Evolutionary conservation across 1,140 invertebrate genomes (phyloP), one percentile per base, ranked within the genome.

Genomic region (Macrobrachium nipponense): DNA sequence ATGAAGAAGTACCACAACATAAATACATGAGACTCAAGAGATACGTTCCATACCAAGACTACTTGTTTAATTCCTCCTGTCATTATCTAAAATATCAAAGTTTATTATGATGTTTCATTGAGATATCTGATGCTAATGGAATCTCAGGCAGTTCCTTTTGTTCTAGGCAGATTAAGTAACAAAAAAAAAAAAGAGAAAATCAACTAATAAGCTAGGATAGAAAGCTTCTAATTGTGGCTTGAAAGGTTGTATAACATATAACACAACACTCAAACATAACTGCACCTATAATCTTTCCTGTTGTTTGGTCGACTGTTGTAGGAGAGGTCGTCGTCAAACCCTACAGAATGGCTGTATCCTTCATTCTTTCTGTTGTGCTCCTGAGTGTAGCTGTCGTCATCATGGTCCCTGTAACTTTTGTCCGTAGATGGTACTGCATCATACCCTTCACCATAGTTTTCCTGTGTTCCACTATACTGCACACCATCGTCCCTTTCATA

Each of bases 401-500:
- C 64, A 80, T 87, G 89, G 84, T 88, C 86, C 82, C 68, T 86
- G 82, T 44, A 44, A 82, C 86, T 80, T 75, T 86, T 73, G 14
- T 44, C 76, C 8, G 6, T 15, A 12, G 51, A 51, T 51, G 51
- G 12, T 44, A 44, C n/a, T 23, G 58, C 8, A 10, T 60, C 51
- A 44, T 82, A 82, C 51, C 68, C 58, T 59, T 82, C 80, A 18
- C 18, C 23, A 15, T 60, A 61, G 43, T 64, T 76, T 20, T 83
- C 82, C 59, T 64, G 64, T 58, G 73, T 60, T 15, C 78, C 89
- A n/a, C 78, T 78, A 72, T 73, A 88, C 58, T 85, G 88, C 61
- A 75, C 87, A 27, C 76, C 87, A 90, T 96, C 95, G 85, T 96
- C 95, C 81, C 94, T 92, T 91, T 96, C 95, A 91, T 96, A 96